Base-by-base conservation (phyloP, 2,888 invertebrate genomes). In the Bombylius discolor region DNA sequence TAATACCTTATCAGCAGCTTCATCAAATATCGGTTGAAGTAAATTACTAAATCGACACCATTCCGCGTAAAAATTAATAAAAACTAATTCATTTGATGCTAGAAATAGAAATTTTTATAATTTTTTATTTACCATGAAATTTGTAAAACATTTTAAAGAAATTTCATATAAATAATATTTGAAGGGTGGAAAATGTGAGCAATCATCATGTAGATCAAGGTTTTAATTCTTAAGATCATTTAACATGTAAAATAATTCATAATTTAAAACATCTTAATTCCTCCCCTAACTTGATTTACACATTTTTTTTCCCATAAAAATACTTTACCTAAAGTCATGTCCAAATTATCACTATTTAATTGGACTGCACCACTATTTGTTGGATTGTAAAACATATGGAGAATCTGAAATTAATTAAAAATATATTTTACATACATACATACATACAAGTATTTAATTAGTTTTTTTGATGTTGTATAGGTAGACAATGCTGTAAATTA, bases 21-120 rank as follows among this genome's bases (percentile, higher is more conserved):
- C 95, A 72, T 95, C 92, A 76, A 95, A 99, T 67, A 97, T 87
- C 12, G 99, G 99, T 73, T 90, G 89, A 69, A 99, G 78, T 77
- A 95, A 83, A 73, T 93, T 97, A 78, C 98, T 98, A 78, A 98
- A 99, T 68, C 92, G 85, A 77, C 99, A 99, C 99, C 99, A 99
- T 71, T 99, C 97, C 39, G 99, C 99, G 77, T 98, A 99, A 76
- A 99, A 99, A 78, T 99, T 99, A 60, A 99, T 84, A 76, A 99
- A 90, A 60, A 98, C 96, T 74, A 99, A 78, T 79, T 99, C 97
- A 81, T 95, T 92, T 59, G 88, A 85, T 60, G 89, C 96, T 95
- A 80, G 61, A 86, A 85, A 23, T 23, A 23, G 1, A 23, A 23
- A 23, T 23, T 23, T 23, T 23, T 2, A 2, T 23, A 2, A 23